Conservation (phyloP, 2,797 vertebrate species). For the Dipus sagitta region DNA sequence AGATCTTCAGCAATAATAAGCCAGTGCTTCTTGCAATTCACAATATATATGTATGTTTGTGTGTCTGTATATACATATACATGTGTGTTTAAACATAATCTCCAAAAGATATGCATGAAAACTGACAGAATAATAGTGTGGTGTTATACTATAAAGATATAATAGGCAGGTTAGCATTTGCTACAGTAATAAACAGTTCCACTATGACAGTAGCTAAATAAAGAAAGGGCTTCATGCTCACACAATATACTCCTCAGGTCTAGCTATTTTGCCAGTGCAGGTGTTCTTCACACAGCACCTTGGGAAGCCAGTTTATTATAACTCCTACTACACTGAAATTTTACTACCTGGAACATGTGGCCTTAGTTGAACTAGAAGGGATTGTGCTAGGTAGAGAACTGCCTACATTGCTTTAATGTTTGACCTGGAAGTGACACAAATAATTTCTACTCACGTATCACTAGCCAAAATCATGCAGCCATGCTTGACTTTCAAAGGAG, state of each 20-base stretch:
- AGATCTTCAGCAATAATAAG: background rate
- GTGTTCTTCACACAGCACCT: background rate
- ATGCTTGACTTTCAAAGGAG: background rate
- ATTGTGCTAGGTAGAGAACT: background rate
- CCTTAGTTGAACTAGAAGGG: background rate
- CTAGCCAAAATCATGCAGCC: background rate
- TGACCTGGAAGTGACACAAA: background rate
- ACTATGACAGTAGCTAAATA: background rate
- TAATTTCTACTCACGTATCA: background rate
- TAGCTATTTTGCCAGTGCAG: background rate
- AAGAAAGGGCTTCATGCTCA: background rate
- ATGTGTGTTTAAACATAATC: background rate
- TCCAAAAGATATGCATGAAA: background rate
- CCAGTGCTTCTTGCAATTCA: background rate
- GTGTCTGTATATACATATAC: background rate
- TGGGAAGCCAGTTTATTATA: background rate
- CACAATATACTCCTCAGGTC: background rate
- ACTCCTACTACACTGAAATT: background rate
- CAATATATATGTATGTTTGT: background rate
- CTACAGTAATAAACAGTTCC: background rate
- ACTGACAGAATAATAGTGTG: background rate
- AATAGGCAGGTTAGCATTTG: background rate
- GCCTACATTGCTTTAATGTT: background rate
- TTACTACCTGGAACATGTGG: background rate
- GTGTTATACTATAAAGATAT: background rate